Conservation (phyloP, 2,888 invertebrate genomes). For the Eulithis testata region DNA sequence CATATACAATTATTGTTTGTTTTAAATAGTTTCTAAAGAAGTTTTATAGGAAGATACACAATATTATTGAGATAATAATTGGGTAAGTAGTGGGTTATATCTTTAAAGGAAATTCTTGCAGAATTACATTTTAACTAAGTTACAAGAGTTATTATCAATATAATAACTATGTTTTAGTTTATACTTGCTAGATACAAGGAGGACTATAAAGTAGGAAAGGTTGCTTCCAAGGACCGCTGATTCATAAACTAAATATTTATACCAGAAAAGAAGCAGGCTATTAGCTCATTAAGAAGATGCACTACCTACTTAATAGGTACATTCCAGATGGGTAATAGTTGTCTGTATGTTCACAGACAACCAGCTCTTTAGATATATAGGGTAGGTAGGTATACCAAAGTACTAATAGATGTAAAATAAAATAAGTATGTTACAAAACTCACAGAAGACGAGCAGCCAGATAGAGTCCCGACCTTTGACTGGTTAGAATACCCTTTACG, state of each 20-base stretch:
- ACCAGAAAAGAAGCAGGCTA: slow-evolving; percentile 24
- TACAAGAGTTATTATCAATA: too few relatives aligned
- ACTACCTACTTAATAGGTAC: slow-evolving; percentile 32
- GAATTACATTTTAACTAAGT: too few relatives aligned
- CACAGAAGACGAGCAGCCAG: slow-evolving; percentile 89
- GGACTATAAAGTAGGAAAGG: too few relatives aligned
- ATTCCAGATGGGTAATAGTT: slow-evolving; percentile 38
- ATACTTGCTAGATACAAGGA: too few relatives aligned
- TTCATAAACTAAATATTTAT: slow-evolving; percentile 3
- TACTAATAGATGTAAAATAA: neutral
- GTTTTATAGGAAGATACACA: too few relatives aligned
- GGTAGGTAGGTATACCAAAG: neutral
- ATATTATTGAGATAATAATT: too few relatives aligned
- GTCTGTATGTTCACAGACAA: slow-evolving; percentile 43
- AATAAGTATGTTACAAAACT: slow-evolving; percentile 53
- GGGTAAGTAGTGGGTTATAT: too few relatives aligned
- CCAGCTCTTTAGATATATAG: slow-evolving; percentile 11
- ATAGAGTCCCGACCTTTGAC: slow-evolving; percentile 87
- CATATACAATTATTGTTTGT: neutral
- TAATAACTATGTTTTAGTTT: too few relatives aligned
- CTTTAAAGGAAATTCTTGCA: too few relatives aligned
- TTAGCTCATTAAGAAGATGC: slow-evolving; percentile 48
- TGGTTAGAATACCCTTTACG: slow-evolving; percentile 81
- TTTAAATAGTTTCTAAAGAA: neutral
- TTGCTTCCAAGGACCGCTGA: neutral